These are phyloP conservation scores for Scopus umbretta DNA, from an alignment of 2,113 vertebrate genomes.

Conservation along the genomic window DNA sequence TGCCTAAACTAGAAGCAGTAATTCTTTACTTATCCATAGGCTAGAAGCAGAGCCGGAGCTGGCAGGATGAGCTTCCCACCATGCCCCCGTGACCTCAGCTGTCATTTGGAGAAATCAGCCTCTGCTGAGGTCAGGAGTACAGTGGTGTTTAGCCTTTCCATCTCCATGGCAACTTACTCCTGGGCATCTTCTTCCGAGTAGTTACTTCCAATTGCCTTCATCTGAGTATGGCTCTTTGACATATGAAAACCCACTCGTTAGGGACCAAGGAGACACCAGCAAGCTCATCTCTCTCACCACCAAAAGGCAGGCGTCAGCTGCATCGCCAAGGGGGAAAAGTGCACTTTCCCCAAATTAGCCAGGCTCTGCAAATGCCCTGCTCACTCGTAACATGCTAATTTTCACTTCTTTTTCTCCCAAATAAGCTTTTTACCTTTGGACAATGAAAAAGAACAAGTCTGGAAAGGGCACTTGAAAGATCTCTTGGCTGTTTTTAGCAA, in stretches of 20 bases:
- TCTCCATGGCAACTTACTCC: slow-evolving; percentile 72
- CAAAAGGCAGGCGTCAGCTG: background rate
- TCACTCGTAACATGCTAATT: background rate
- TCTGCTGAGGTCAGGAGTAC: slow-evolving; percentile 11
- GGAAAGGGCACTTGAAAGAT: background rate
- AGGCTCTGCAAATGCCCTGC: background rate
- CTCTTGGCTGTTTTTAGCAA: background rate
- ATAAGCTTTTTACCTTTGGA: background rate
- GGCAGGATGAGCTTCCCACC: background rate
- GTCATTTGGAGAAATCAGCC: slow-evolving; percentile 60
- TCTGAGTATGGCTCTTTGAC: slow-evolving; percentile 56
- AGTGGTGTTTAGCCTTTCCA: slow-evolving; percentile 53
- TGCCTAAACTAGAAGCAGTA: slow-evolving; percentile 52
- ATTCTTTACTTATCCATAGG: slow-evolving; percentile 49
- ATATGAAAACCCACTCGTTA: slow-evolving; percentile 27
- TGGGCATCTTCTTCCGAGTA: slow-evolving; percentile 55
- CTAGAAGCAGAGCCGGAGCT: background rate
- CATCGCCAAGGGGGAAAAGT: background rate
- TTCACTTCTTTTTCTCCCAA: background rate
- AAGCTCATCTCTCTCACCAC: background rate
- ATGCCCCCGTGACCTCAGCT: slow-evolving; percentile 25
- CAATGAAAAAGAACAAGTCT: background rate
- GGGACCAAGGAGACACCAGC: background rate
- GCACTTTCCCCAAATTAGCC: background rate
- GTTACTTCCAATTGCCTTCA: slow-evolving; percentile 53